Base-by-base conservation (phyloP, 2,888 invertebrate genomes). In the Liodrosophila aerea region DNA sequence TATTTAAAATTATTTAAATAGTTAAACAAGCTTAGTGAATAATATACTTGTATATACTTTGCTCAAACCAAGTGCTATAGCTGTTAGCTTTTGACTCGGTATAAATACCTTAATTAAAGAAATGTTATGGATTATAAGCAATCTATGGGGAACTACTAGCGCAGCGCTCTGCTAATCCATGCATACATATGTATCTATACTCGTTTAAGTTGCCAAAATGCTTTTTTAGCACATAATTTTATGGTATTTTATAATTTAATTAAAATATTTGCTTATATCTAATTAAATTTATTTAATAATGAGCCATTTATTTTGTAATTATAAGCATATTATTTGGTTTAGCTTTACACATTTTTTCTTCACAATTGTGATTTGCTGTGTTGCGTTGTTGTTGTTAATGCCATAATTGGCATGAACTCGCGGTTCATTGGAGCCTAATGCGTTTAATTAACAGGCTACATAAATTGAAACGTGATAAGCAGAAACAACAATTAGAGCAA, bases 381-480 rank as follows among this genome's bases (percentile, higher is more conserved):
- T n/a, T n/a, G n/a, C n/a, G n/a, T 33, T 45, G 37, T 50, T 63
- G 52, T 59, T 60, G 53, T 54, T 57, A 53, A 54, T 56, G 54
- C 29, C 49, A 54, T 83, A 77, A 83, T 83, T 78, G 68, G 61
- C 58, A 68, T 45, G 49, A 49, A 53, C 46, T 61, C 61, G 31
- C 80, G 80, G 84, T 83, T 77, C 80, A 77, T 66, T 77, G 80
- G 33, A 62, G 64, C 62, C 78, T 65, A 83, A 68, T 60, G 43
- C 43, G 63, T 50, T 75, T 78, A 75, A 77, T 83, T 75, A 80
- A 83, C 76, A 65, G 36, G 46, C 61, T 12, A 46, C 49, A 56
- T 64, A 59, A 78, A 65, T 68, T 67, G 53, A 53, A 52, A 63
- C 61, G 51, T 47, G 72, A 57, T 40, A 39, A 56, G 43, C 12